phyloP scores from a whole-genome alignment of 1,140 invertebrate genomes.

The Atopsyche davidsoni region DNA sequence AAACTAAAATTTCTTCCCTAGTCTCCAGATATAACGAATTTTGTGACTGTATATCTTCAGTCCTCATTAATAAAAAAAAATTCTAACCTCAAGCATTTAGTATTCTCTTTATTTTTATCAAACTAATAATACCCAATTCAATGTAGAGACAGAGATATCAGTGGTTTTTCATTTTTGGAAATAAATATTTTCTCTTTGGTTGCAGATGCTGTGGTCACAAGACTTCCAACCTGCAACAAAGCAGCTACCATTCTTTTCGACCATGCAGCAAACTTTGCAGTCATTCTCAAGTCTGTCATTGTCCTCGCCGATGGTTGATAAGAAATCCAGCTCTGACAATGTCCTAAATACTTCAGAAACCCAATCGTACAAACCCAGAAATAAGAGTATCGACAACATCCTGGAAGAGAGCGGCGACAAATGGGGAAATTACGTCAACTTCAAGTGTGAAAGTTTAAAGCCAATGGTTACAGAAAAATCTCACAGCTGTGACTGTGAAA shows the following conservation, averaged over 20 bases:
- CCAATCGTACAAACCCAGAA: conserved; percentile 16
- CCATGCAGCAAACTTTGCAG: conserved; percentile 27
- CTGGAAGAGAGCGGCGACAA: conserved; percentile 25
- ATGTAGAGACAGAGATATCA: no score
- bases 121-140: no score
- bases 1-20: no score
- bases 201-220: conserved; percentile 29
- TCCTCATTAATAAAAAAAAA: no score
- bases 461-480: conserved; percentile 26
- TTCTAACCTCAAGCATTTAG: no score
- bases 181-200: conserved; percentile 22
- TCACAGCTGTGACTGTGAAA: conserved; percentile 22
- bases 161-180: no score
- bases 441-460: conserved; percentile 26
- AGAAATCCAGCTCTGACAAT: conserved; percentile 26
- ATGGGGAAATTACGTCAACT: conserved; percentile 29
- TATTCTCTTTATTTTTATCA: no score
- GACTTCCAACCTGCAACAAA: conserved; percentile 27
- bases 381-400: conserved; percentile 28
- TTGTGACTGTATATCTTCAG: no score
- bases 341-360: conserved; percentile 11
- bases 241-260: conserved; percentile 22
- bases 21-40: no score
- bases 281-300: conserved; percentile 28
- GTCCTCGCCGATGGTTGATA: conserved; percentile 17